These are phyloP conservation scores for Palythoa grandis DNA, from an alignment of 92 coral and sea anemone species.

Conservation along the genomic window DNA sequence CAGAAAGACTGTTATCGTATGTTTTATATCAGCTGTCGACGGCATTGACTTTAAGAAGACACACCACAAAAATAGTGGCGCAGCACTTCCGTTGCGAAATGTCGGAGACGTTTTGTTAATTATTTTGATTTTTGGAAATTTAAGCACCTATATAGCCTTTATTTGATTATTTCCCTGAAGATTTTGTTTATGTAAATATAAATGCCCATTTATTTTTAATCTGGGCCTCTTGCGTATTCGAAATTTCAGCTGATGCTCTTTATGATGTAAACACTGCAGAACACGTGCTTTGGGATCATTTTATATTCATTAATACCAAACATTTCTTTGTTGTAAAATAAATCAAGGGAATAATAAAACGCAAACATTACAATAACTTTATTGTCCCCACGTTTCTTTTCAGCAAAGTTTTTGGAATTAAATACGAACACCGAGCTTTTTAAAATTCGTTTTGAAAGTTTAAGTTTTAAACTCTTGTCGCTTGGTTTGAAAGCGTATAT, in stretches of 20 bases:
- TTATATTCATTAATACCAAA: conserved; percentile 4
- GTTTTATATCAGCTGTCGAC: background rate
- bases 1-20: background rate
- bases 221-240: conserved; percentile 3
- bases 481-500: background rate
- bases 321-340: background rate
- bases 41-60: background rate
- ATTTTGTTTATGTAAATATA: background rate
- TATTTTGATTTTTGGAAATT: background rate
- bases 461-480: background rate
- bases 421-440: background rate
- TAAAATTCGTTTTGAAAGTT: background rate
- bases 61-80: background rate
- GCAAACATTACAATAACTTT: background rate
- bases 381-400: background rate
- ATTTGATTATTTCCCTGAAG: background rate
- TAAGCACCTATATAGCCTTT: background rate
- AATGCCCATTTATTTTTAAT: conserved; percentile 9
- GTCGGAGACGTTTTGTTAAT: background rate
- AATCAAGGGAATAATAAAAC: conserved; percentile 6
- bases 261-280: conserved; percentile 29
- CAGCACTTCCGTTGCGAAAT: background rate
- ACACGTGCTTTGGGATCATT: conserved; percentile 42
- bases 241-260: conserved; percentile 12
- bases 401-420: background rate